These are phyloP conservation scores for Melinaea menophilus DNA, from an alignment of 2,888 invertebrate genomes.

Conservation along the genomic window DNA sequence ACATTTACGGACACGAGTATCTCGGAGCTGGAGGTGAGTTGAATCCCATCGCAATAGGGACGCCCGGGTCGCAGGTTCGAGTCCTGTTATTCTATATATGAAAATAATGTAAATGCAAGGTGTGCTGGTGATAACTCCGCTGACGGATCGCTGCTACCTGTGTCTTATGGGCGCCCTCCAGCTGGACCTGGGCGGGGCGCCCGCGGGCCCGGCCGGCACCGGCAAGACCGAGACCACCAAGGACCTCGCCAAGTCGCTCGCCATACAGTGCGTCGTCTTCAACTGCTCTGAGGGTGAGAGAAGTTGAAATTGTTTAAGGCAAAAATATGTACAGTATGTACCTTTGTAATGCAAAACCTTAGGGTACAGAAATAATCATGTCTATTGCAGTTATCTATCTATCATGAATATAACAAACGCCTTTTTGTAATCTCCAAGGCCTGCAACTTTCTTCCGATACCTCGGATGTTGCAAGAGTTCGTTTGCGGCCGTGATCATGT, in stretches of 20 bases:
- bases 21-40: slow-evolving; percentile 84
- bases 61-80: too few relatives aligned
- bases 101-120: slow-evolving; percentile 47
- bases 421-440: too few relatives aligned
- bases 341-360: too few relatives aligned
- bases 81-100: not conserved
- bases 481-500: too few relatives aligned
- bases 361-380: too few relatives aligned
- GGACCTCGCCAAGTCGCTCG: slow-evolving; percentile 91
- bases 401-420: too few relatives aligned
- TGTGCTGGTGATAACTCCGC: slow-evolving; percentile 91
- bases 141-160: slow-evolving; percentile 92
- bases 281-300: slow-evolving; percentile 89
- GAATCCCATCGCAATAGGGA: too few relatives aligned
- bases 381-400: too few relatives aligned
- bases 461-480: too few relatives aligned
- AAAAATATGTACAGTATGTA: too few relatives aligned
- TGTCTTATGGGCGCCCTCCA: slow-evolving; percentile 94
- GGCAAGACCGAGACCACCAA: slow-evolving; percentile 96
- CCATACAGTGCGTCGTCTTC: slow-evolving; percentile 94
- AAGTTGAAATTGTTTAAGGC: not conserved
- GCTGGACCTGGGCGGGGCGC: slow-evolving; percentile 91
- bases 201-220: slow-evolving; percentile 91
- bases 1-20: slow-evolving; percentile 94
- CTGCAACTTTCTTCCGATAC: too few relatives aligned